phyloP scores from a whole-genome alignment of 2,888 invertebrate genomes.

The Elysia crispata region DNA sequence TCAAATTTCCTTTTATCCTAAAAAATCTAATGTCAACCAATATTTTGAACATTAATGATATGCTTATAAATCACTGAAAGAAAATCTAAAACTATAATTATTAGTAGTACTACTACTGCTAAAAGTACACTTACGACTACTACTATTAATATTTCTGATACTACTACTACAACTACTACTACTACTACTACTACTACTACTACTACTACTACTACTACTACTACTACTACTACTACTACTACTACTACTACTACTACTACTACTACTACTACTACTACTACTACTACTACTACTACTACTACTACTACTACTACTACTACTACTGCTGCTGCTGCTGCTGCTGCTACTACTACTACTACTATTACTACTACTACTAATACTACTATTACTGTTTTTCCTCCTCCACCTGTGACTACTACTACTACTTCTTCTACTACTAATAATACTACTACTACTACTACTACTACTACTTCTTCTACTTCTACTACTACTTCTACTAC shows the following conservation, averaged over 20 bases:
- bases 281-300: slow-evolving; percentile 31
- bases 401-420: not conserved
- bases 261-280: slow-evolving; percentile 23
- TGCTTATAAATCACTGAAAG: too few species aligned
- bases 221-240: slow-evolving; percentile 18
- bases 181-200: slow-evolving; percentile 13
- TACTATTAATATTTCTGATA: not conserved
- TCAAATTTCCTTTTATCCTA: too few species aligned
- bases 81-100: too few species aligned
- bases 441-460: too few species aligned
- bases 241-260: slow-evolving; percentile 18
- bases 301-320: slow-evolving; percentile 33
- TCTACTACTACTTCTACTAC: slow-evolving; percentile 15
- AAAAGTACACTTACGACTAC: slow-evolving; percentile 13
- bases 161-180: slow-evolving; percentile 23
- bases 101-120: slow-evolving; percentile 22
- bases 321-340: slow-evolving; percentile 1
- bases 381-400: not conserved
- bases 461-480: slow-evolving; percentile 16
- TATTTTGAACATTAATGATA: too few species aligned
- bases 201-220: not conserved
- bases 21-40: too few species aligned
- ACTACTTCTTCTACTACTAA: too few species aligned
- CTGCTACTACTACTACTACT: too few species aligned
- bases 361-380: too few species aligned